Percentiles rank a stretch among this genome's conserved stretches.
phyloP scores from a whole-genome alignment of 2,888 invertebrate species.

The Ischnura elegans region DNA sequence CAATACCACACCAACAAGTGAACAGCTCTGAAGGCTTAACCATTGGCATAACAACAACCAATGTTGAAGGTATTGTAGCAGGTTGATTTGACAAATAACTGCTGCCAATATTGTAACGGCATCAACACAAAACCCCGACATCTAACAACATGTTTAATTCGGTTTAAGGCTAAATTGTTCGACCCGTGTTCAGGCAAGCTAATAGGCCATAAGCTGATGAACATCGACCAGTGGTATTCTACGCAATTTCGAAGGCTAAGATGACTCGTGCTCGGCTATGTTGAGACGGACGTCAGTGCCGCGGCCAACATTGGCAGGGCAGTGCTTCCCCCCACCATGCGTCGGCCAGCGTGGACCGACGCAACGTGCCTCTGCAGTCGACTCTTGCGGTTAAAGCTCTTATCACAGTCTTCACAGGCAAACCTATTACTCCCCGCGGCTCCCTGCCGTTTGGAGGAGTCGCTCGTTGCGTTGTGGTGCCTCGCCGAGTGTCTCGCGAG shows the following conservation, averaged over 20 bases:
- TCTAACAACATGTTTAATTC: too few relatives aligned
- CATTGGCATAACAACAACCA: too few relatives aligned
- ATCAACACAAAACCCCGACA: too few relatives aligned
- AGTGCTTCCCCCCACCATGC: background rate
- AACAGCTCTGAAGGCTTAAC: too few relatives aligned
- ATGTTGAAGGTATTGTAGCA: too few relatives aligned
- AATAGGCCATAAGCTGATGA: background rate
- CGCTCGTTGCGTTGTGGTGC: background rate
- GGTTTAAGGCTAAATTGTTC: background rate
- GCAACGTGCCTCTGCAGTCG: background rate
- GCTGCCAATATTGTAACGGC: too few relatives aligned
- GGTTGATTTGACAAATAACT: too few relatives aligned
- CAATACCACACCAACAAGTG: too few relatives aligned
- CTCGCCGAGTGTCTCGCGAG: background rate
- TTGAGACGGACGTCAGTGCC: background rate
- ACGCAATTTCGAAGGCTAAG: background rate
- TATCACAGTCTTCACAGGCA: conserved; percentile 22
- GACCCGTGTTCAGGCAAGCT: background rate
- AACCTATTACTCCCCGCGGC: background rate
- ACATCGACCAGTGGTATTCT: background rate
- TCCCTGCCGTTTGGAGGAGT: background rate
- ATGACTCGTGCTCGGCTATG: background rate
- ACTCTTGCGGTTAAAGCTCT: background rate
- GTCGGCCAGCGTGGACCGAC: background rate
- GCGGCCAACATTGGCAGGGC: background rate